These are phyloP conservation scores for Calyptomena viridis DNA, from an alignment of 2,113 vertebrate genomes.

Conservation along the genomic window DNA sequence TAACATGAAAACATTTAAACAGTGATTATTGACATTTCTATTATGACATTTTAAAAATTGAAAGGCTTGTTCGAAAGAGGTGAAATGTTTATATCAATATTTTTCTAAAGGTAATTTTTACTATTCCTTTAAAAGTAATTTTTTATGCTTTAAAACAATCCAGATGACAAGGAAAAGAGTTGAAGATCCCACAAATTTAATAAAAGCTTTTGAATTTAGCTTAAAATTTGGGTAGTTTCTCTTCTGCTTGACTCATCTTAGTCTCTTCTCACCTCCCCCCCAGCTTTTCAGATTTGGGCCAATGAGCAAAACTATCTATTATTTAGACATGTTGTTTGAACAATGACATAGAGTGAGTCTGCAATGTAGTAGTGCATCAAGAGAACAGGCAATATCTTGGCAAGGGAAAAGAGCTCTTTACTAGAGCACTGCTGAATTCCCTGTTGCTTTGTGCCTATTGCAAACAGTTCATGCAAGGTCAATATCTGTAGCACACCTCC, in stretches of 20 bases:
- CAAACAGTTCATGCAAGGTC: neutral
- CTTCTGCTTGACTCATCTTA: neutral
- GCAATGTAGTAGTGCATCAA: neutral
- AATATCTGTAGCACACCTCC: neutral
- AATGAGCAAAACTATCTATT: neutral
- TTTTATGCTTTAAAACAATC: neutral
- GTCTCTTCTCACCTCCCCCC: neutral
- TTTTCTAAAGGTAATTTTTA: neutral
- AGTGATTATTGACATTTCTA: neutral
- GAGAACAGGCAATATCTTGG: neutral
- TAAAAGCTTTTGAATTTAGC: neutral
- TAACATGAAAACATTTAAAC: neutral
- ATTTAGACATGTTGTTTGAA: neutral
- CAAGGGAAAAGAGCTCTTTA: neutral
- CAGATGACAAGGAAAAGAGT: neutral
- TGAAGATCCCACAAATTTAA: neutral
- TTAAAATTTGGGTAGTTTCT: neutral
- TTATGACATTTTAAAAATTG: neutral
- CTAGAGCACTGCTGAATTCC: neutral
- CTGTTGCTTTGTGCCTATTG: neutral
- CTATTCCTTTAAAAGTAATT: neutral
- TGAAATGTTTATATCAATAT: neutral
- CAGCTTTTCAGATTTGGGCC: neutral
- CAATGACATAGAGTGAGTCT: neutral
- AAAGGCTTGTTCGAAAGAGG: neutral